A percentile compares a stretch with the other conserved stretches of the same genome.
Evolutionary conservation across 2,113 vertebrate genomes (phyloP).

Genomic region (Vireo altiloquus): DNA sequence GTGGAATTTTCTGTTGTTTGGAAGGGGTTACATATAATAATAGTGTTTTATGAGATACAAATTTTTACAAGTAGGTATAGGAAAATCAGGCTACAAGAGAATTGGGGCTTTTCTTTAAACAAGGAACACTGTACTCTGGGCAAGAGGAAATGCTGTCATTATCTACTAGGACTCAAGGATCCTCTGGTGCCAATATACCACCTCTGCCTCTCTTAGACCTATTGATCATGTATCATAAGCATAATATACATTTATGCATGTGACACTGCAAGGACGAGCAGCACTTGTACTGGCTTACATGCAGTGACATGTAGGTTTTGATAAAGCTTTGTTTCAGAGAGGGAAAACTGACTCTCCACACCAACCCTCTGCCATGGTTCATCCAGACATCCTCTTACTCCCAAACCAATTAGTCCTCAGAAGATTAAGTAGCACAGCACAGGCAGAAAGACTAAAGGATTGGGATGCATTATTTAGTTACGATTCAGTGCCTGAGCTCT

Average conservation of each 20-base stretch:
- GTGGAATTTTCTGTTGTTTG: neutral
- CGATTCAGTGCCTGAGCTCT: neutral
- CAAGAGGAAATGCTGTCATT: neutral
- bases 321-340: neutral
- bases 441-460: neutral
- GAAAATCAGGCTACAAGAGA: neutral
- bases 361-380: neutral
- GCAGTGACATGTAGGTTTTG: neutral
- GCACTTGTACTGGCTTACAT: neutral
- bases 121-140: neutral
- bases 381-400: neutral
- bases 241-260: rapidly evolving
- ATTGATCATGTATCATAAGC: neutral
- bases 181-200: neutral
- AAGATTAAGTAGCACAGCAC: neutral
- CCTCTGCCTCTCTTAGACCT: neutral
- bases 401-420: neutral
- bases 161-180: neutral
- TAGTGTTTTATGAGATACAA: neutral
- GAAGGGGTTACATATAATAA: neutral
- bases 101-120: neutral
- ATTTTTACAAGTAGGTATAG: neutral
- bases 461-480: neutral
- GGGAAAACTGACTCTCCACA: neutral
- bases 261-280: neutral